Evolutionary conservation across 1,140 invertebrate genomes (phyloP).

Genomic region (Drosophila hydei): DNA sequence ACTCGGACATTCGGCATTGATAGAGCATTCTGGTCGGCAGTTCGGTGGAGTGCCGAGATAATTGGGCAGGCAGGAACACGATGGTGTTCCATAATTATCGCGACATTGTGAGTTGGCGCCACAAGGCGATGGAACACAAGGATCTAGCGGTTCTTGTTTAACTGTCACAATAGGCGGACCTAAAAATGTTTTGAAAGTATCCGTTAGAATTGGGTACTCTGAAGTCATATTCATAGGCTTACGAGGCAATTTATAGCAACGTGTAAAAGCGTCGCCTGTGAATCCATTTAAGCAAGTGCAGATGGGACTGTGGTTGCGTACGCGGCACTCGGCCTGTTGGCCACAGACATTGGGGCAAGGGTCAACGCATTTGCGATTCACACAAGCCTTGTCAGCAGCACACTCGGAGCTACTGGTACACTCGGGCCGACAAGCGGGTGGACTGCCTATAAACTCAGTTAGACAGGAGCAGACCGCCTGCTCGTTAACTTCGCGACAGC

Average conservation of each 20-base stretch:
- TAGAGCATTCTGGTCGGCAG: constrained; percentile 92
- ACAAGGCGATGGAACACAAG: constrained; percentile 92
- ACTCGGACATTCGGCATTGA: constrained; percentile 92
- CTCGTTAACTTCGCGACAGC: constrained; percentile 86
- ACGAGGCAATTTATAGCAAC: constrained; percentile 83
- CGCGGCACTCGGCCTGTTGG: constrained; percentile 90
- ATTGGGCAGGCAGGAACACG: constrained; percentile 90
- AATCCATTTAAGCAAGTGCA: constrained; percentile 90
- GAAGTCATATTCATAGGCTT: constrained; percentile 80
- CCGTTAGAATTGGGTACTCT: background rate
- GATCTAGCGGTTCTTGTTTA: constrained; percentile 84
- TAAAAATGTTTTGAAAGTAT: constrained; percentile 20
- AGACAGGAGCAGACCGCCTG: constrained; percentile 91
- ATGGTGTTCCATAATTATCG: constrained; percentile 89
- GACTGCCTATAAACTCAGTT: constrained; percentile 89
- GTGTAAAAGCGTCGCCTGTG: constrained; percentile 88
- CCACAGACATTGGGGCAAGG: constrained; percentile 92
- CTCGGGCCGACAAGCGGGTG: constrained; percentile 90
- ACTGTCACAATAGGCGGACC: constrained; percentile 60
- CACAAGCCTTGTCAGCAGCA: constrained; percentile 88
- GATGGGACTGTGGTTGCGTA: constrained; percentile 90
- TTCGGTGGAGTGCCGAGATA: constrained; percentile 91
- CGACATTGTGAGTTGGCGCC: constrained; percentile 92
- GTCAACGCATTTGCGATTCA: constrained; percentile 92
- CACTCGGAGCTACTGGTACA: constrained; percentile 91